Base-by-base conservation (phyloP, 2,113 vertebrate species). In the Isurus oxyrinchus region DNA sequence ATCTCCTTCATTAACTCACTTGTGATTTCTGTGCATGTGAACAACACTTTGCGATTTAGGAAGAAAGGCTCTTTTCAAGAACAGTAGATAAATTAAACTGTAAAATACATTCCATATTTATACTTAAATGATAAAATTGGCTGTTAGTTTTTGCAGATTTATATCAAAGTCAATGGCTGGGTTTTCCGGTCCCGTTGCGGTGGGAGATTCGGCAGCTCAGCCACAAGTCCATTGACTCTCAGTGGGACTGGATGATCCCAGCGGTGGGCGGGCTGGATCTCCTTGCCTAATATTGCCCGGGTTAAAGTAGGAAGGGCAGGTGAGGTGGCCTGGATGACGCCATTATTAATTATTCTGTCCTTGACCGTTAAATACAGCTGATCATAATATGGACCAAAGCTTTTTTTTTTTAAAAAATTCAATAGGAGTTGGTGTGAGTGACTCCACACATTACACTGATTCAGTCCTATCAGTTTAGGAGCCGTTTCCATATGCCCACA, bases 311-410 rank as follows among this genome's bases (percentile, higher is more conserved):
- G 40, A 49, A 93, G 55, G 88, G 44, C 19, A 66, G 93, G 27
- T 95, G 44, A 27, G 44, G 55, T 72, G 44, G 13, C 49, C 27
- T 27, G 27, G 49, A 95, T 95, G 27, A 95, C 66, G 49, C 44
- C 25, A 31, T 49, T 95, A 95, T 95, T 27, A 67, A 72, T 95
- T 35, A 95, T 35, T 95, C 67, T 72, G 49, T 95, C 55, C 49
- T 72, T 95, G 66, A 72, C 66, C 5, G 5, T 69, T 72, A 44
- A 95, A 72, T 55, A 76, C 25, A 55, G 67, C 66, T 72, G 67
- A 95, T 44, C 23, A 95, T 72, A 49, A 95, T 76, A 44, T 76
- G 49, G 49, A 55, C 27, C 44, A 72, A 95, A 95, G 72, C n/a
- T 55, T 49, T 49, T 49, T 49, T 49, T 49, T 49, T 49, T 35